Evolutionary conservation across 2,888 invertebrate species (phyloP).

Genomic region (Zeuzera pyrina): DNA sequence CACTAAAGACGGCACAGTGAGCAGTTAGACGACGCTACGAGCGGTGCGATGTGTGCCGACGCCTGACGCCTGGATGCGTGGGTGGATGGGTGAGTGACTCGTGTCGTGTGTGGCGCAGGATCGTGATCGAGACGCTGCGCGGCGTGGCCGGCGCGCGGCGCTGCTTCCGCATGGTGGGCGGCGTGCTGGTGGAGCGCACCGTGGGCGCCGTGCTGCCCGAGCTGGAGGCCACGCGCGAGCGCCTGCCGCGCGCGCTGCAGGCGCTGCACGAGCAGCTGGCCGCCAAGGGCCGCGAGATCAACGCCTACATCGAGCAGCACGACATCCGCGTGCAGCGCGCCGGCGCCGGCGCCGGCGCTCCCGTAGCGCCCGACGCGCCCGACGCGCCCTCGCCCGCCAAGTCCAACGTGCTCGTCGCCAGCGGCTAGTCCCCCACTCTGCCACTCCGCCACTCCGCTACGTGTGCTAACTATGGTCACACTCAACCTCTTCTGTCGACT

Average conservation of each 20-base stretch:
- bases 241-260: slow-evolving; percentile 85
- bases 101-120: slow-evolving; percentile 67
- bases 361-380: slow-evolving; percentile 27
- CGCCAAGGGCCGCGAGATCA: slow-evolving; percentile 91
- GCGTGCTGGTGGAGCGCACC: slow-evolving; percentile 92
- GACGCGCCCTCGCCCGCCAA: slow-evolving; percentile 31
- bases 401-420: slow-evolving; percentile 71
- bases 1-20: background rate
- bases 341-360: slow-evolving; percentile 30
- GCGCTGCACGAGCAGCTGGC: slow-evolving; percentile 85
- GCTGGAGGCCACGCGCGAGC: slow-evolving; percentile 83
- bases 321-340: slow-evolving; percentile 84
- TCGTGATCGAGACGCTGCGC: slow-evolving; percentile 94
- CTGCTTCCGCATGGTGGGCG: slow-evolving; percentile 95
- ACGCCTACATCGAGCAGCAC: slow-evolving; percentile 91
- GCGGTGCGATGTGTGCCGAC: background rate
- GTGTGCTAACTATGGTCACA: too few species aligned
- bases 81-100: background rate
- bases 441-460: too few species aligned
- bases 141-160: slow-evolving; percentile 87
- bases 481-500: too few species aligned
- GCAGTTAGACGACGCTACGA: too few species aligned
- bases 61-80: background rate
- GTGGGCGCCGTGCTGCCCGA: slow-evolving; percentile 93
- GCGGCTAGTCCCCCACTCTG: slow-evolving; percentile 22